A percentile compares a stretch with the other conserved stretches of the same genome.
phyloP scores from a whole-genome alignment of 2,888 invertebrate genomes.

The Harmothoe impar region DNA sequence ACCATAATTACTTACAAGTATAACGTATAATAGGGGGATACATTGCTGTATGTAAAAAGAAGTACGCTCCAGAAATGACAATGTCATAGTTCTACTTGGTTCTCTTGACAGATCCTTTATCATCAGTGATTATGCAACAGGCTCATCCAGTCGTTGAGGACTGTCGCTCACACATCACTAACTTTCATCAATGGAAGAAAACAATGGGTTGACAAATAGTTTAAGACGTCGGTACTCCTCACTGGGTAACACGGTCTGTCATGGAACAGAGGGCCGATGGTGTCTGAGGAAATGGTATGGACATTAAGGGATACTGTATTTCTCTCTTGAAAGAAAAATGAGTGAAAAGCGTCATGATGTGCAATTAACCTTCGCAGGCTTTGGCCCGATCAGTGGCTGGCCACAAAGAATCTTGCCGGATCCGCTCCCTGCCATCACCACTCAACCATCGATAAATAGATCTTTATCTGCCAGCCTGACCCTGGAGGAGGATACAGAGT shows the following conservation, averaged over 20 bases:
- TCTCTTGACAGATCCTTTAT: too few species aligned
- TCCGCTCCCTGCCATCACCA: neutral
- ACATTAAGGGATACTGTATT: neutral
- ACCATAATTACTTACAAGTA: too few species aligned
- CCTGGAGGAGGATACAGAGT: neutral
- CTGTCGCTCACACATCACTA: neutral
- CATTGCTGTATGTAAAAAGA: too few species aligned
- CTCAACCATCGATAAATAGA: slow-evolving; percentile 1
- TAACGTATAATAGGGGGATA: too few species aligned
- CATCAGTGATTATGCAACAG: too few species aligned
- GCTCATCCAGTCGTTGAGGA: too few species aligned
- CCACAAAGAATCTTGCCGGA: neutral
- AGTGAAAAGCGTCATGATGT: slow-evolving; percentile 22
- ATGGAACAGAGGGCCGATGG: neutral
- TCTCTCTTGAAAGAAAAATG: slow-evolving; percentile 18
- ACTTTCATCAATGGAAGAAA: neutral
- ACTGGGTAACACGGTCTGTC: neutral
- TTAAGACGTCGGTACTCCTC: neutral
- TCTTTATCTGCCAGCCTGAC: slow-evolving; percentile 25
- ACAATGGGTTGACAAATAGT: neutral
- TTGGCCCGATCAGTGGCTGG: neutral
- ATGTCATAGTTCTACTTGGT: too few species aligned
- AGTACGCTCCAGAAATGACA: too few species aligned
- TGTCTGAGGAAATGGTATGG: neutral
- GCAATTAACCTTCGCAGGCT: slow-evolving; percentile 16